Percentiles rank a stretch among this genome's conserved stretches.
Conservation (phyloP, 2,113 vertebrate genomes). For the Cavia aperea region DNA sequence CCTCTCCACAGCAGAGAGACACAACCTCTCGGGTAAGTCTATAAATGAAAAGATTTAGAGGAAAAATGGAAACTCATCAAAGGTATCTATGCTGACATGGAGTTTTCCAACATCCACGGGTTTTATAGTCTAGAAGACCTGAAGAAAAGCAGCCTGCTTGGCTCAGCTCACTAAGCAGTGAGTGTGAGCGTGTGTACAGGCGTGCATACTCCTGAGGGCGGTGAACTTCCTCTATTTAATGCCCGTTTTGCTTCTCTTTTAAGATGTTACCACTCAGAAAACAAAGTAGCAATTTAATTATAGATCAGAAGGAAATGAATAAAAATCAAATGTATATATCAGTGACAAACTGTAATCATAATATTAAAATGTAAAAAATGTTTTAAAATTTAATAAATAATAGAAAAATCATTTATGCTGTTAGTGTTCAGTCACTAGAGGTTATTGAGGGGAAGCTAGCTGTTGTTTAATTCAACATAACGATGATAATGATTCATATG, state of each 20-base stretch:
- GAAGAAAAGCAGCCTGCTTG: background rate
- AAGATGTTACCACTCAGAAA: background rate
- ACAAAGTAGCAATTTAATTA: background rate
- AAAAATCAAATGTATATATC: background rate
- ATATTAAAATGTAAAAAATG: background rate
- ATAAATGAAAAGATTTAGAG: background rate
- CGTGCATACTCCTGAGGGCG: background rate
- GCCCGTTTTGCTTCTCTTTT: background rate
- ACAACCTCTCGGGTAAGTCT: background rate
- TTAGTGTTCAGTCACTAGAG: background rate
- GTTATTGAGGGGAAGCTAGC: too few relatives aligned
- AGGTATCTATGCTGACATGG: background rate
- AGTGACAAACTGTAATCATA: background rate
- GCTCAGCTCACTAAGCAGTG: background rate
- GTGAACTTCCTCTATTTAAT: background rate
- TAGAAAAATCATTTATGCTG: background rate
- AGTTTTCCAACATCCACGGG: background rate
- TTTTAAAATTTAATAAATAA: background rate
- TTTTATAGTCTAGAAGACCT: background rate
- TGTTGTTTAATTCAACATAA: background rate
- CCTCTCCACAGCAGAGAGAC: background rate
- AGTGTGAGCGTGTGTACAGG: too few relatives aligned
- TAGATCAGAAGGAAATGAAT: constrained; percentile 1
- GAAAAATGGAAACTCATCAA: background rate
- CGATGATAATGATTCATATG: background rate